Percentiles rank a stretch among this genome's conserved stretches.
Conservation (phyloP, 2,797 vertebrate species). For the Girardinus metallicus region DNA sequence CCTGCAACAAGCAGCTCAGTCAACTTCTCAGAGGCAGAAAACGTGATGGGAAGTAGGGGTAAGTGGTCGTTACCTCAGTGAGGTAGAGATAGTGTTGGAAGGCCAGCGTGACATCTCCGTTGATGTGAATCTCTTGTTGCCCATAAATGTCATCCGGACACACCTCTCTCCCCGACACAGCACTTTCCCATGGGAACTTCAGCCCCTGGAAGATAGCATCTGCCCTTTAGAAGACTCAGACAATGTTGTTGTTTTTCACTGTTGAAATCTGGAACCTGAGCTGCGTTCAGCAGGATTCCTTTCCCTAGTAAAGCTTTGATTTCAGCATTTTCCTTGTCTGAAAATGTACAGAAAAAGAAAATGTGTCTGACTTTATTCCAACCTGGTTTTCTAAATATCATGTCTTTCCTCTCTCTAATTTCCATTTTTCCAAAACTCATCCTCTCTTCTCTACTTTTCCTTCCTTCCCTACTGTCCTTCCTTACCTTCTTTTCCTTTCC, state of each 20-base stretch:
- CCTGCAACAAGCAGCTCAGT: slow-evolving; percentile 77
- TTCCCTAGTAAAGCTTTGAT: neutral
- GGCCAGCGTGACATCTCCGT: slow-evolving; percentile 88
- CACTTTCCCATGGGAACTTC: slow-evolving; percentile 96
- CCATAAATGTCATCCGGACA: slow-evolving; percentile 90
- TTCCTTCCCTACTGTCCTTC: too few relatives aligned
- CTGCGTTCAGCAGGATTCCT: neutral
- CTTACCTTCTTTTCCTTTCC: too few relatives aligned
- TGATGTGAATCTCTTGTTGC: slow-evolving; percentile 92
- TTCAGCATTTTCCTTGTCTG: neutral
- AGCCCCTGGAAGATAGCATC: slow-evolving; percentile 84
- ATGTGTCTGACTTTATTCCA: neutral
- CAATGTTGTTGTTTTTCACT: slow-evolving; percentile 17
- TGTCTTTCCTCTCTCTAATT: neutral
- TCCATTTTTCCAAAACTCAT: neutral
- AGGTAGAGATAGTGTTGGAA: slow-evolving; percentile 89
- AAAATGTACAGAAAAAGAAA: neutral
- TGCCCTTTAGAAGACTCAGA: slow-evolving; percentile 19
- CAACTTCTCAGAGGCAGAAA: neutral
- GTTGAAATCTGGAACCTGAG: slow-evolving; percentile 3
- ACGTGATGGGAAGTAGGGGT: neutral
- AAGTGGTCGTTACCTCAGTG: slow-evolving; percentile 82
- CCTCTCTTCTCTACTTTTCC: neutral
- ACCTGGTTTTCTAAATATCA: neutral
- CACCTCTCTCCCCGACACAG: slow-evolving; percentile 88